Evolutionary conservation across 2,888 invertebrate species (phyloP), one percentile per base, ranked within the genome.

Genomic region (Acleris literana): DNA sequence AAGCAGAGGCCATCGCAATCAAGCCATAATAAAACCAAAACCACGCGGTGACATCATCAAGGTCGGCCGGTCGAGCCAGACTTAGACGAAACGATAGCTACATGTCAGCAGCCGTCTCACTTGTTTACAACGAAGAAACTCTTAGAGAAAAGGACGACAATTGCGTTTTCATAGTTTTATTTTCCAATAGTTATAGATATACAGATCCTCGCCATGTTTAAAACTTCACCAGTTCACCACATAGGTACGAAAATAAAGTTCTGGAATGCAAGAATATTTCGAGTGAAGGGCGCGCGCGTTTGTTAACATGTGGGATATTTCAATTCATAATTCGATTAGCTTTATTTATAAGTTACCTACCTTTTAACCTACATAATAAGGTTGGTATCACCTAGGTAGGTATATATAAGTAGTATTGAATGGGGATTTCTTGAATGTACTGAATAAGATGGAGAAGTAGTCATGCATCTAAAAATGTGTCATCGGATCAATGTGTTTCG

Each of bases 1-100:
- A 57, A 57, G 53, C 18, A 72, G 68, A 76, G 74, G 72, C 72
- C 71, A 72, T 71, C 67, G 70, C 54, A 74, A 72, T 69, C 73
- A 71, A 58, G 18, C 53, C 57, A 61, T 62, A 76, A 79, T 79
- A 78, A 81, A 82, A 84, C 82, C 82, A 83, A 79, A 85, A 80
- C 79, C 76, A 75, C 76, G 76, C 79, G 82, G 81, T 90, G 87
- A 90, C 88, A 87, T 90, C 90, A 90, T 72, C 90, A 90, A 90
- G 90, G 90, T 81, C 86, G 79, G 70, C 85, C 72, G 74, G 85
- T 80, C 77, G 73, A 70, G 11, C 52, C 53, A 39, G 49, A 29
- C 25, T 25, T 53, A 57, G 17, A 64, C 53, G 33, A 18, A 55
- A 64, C 58, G 39, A 49, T n/a, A n/a, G n/a, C n/a, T n/a, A 18